A percentile compares a stretch with the other conserved stretches of the same genome.
These are phyloP conservation scores for Tinamus guttatus DNA, from an alignment of 2,113 vertebrate species.

Conservation along the genomic window DNA sequence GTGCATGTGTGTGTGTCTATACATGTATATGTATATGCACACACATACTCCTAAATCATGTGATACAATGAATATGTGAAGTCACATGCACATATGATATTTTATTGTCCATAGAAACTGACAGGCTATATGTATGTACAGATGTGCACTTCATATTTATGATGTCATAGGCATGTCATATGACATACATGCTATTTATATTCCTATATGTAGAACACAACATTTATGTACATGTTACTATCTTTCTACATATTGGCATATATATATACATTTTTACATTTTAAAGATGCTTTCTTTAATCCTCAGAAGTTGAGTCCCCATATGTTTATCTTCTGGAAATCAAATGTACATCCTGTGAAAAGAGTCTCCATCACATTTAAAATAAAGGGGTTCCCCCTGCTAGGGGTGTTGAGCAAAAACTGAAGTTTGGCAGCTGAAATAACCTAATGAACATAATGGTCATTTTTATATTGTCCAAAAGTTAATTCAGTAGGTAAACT, in stretches of 20 bases:
- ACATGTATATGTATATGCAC: neutral
- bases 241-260: slow-evolving; percentile 23
- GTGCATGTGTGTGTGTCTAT: neutral
- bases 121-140: neutral
- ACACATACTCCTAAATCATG: neutral
- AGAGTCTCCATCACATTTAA: neutral
- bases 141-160: slow-evolving; percentile 33
- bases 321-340: neutral
- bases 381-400: neutral
- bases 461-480: slow-evolving; percentile 1
- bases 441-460: neutral
- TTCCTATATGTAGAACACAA: neutral
- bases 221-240: neutral
- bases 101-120: neutral
- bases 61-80: neutral
- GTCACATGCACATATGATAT: neutral
- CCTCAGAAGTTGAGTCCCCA: neutral
- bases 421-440: neutral
- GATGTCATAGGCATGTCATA: neutral
- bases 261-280: neutral
- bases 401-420: neutral
- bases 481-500: neutral
- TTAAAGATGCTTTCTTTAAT: neutral
- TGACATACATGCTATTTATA: neutral
- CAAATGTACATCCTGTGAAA: neutral